Evolutionary conservation across 2,113 vertebrate species (phyloP).

Genomic region (Ageneiosus marmoratus): DNA sequence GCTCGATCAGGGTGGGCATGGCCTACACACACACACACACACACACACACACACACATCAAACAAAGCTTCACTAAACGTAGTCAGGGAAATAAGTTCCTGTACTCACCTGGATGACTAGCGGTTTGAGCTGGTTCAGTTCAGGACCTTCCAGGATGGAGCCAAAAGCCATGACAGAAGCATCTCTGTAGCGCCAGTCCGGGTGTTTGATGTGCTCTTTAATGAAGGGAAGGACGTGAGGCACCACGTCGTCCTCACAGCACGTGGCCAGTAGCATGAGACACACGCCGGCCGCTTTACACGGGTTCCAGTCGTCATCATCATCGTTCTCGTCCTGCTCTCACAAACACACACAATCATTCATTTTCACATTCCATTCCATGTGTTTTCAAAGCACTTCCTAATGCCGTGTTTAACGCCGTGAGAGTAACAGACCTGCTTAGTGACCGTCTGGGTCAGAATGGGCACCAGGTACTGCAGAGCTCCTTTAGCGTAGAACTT

Average conservation of each 20-base stretch:
- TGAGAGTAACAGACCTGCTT: constrained; percentile 83
- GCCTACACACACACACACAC: constrained; percentile 70
- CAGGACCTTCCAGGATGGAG: constrained; percentile 93
- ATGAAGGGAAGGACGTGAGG: constrained; percentile 97
- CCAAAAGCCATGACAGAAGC: constrained; percentile 98
- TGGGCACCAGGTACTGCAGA: constrained; percentile 94
- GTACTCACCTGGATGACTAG: constrained; percentile 86
- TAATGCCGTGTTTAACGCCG: too few relatives aligned
- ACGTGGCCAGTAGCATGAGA: constrained; percentile 95
- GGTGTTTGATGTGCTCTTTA: constrained; percentile 94
- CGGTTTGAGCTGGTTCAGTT: constrained; percentile 94
- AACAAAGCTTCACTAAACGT: too few relatives aligned
- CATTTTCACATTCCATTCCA: too few relatives aligned
- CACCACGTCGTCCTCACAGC: constrained; percentile 97
- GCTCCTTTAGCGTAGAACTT: constrained; percentile 99
- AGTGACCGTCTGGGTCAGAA: constrained; percentile 93
- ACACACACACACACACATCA: not conserved
- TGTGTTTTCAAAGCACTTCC: not conserved
- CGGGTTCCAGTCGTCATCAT: constrained; percentile 97
- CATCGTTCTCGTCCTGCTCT: constrained; percentile 91
- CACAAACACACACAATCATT: not conserved
- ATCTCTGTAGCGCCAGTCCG: constrained; percentile 94
- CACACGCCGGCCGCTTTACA: constrained; percentile 96
- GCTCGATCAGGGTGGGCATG: constrained; percentile 94
- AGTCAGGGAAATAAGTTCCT: not conserved